These are phyloP conservation scores for Tetranychus piercei DNA, from an alignment of 2,888 invertebrate species.

Conservation along the genomic window DNA sequence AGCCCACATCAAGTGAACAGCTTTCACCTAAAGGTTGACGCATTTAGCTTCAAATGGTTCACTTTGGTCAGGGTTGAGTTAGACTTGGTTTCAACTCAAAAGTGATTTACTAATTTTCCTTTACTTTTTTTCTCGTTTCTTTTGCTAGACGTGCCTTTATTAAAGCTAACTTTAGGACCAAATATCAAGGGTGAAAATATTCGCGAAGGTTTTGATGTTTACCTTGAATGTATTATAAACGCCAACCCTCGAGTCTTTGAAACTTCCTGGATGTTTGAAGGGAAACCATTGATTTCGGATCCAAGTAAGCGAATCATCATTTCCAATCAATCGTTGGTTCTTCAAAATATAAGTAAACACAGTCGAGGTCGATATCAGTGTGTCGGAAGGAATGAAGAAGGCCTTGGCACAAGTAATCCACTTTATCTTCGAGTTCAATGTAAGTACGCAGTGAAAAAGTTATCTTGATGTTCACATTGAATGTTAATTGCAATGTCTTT, in stretches of 20 bases:
- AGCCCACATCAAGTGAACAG: too few species aligned
- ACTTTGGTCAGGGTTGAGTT: neutral
- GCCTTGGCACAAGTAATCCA: conserved; percentile 22
- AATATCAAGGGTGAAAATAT: conserved; percentile 60
- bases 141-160: conserved; percentile 58
- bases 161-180: conserved; percentile 58
- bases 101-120: neutral
- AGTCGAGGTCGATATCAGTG: conserved; percentile 31
- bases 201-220: conserved; percentile 37
- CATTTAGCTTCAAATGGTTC: too few species aligned
- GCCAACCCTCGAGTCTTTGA: conserved; percentile 27
- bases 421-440: conserved; percentile 23
- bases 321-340: conserved; percentile 74
- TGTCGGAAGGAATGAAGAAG: conserved; percentile 25
- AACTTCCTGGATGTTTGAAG: conserved; percentile 26
- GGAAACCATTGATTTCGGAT: conserved; percentile 23
- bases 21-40: too few species aligned
- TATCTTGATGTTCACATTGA: neutral
- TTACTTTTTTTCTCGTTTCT: neutral
- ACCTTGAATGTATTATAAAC: conserved; percentile 24
- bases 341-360: conserved; percentile 68
- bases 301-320: conserved; percentile 43
- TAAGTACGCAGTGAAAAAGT: conserved; percentile 15
- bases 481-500: neutral
- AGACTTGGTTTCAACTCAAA: neutral